Evolutionary conservation across 2,113 vertebrate species (phyloP), one percentile per base, ranked within the genome.

Genomic region (Myanophis thanlyinensis): DNA sequence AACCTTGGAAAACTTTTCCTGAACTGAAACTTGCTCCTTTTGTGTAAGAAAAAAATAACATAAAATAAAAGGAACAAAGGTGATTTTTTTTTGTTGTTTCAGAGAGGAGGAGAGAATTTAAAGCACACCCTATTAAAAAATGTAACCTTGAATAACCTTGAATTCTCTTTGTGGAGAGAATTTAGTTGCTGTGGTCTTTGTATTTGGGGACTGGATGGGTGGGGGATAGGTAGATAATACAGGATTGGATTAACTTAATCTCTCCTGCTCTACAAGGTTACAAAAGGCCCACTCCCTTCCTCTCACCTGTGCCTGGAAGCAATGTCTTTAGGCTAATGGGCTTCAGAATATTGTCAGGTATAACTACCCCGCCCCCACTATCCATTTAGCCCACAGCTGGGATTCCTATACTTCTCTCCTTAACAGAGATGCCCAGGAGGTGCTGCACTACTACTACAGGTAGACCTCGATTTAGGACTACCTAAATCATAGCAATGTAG

Each of bases 301-400:
- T 87, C 48, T 87, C 48, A 30, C 30, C 48, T 51, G 48, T 87
- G 86, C 30, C 86, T 51, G n/a, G 27, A 87, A 35, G 48, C 27
- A 52, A 52, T 87, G 86, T n/a, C 86, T 87, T n/a, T 15, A 49
- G 47, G 48, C n/a, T 27, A 87, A 49, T 30, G 30, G 48, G 48
- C 86, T 51, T 15, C 13, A 87, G n/a, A 85, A 48, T 46, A 27
- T 4, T 20, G 12, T n/a, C 30, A 48, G 27, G 48, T 30, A 18
- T 48, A 27, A 8, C 13, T 0, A 2, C 7, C 15, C 5, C 6
- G 13, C 8, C 30, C 1, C n/a, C 6, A 5, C n/a, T 15, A 5
- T 18, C 67, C 73, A n/a, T 87, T 87, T 87, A 52, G 3, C 7
- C 30, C 18, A 52, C n/a, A 48, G 48, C 46, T 51, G 27, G n/a